phyloP scores from a whole-genome alignment of 2,888 invertebrate species.

The Junonia oenone region DNA sequence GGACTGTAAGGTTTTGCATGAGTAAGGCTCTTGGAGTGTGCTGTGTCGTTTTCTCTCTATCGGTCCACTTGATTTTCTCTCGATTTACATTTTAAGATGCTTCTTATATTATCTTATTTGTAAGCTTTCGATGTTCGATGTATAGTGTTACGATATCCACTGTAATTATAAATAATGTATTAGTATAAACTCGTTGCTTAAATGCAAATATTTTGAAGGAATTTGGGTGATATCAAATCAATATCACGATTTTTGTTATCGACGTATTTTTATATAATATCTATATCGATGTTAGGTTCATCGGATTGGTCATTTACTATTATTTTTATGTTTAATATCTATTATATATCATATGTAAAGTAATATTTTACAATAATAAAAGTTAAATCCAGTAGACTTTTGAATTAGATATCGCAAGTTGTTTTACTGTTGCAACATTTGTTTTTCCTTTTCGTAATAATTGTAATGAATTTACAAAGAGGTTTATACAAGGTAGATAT shows the following conservation, averaged over 20 bases:
- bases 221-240: conserved; percentile 78
- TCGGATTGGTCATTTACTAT: neutral
- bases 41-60: conserved; percentile 68
- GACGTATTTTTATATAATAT: neutral
- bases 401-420: conserved; percentile 22
- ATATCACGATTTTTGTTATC: conserved; percentile 10
- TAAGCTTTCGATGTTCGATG: conserved; percentile 73
- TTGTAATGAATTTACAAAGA: conserved; percentile 71
- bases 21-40: conserved; percentile 59
- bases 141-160: conserved; percentile 40
- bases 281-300: neutral
- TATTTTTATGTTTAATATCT: neutral
- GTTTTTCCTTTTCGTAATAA: conserved; percentile 19
- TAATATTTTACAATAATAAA: neutral
- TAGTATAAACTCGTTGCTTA: conserved; percentile 51
- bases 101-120: conserved; percentile 43
- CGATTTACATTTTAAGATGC: conserved; percentile 41
- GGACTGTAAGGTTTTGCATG: conserved; percentile 43
- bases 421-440: conserved; percentile 21
- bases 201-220: conserved; percentile 58
- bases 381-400: conserved; percentile 3
- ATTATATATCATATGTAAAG: conserved; percentile 9
- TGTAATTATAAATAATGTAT: conserved; percentile 38
- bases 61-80: conserved; percentile 43
- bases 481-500: conserved; percentile 79